Evolutionary conservation across 2,888 invertebrate genomes (phyloP), one percentile per base, ranked within the genome.

Genomic region (Zygaena filipendulae): DNA sequence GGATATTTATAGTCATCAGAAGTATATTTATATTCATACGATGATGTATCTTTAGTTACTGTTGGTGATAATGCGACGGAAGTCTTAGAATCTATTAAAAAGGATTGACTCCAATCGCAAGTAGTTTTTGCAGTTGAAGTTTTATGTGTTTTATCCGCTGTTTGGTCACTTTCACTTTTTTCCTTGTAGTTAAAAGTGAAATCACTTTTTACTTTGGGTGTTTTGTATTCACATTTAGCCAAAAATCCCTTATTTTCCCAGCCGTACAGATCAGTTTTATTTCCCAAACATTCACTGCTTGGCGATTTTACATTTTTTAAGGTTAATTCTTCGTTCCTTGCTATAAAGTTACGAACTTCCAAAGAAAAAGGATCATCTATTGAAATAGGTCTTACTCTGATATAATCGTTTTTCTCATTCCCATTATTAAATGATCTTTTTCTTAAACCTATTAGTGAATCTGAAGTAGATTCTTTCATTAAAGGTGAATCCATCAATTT

Each of bases 191-290:
- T 16, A 16, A 4, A 6, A 6, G 16, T 6, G 16, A 4, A 4
- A 20, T 52, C 59, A 19, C 49, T 40, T 36, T 58, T 63, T 12
- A 53, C 55, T 33, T 56, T 33, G 35, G 42, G 45, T 25, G 31
- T 52, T 45, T 61, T 62, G 30, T 50, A 58, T 30, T 66, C 64
- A 44, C 59, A 59, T 50, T 72, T 77, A 9, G 59, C 74, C 29
- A 70, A 46, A 49, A 81, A 81, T 1, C 74, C 81, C 59, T 79
- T 81, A 39, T 81, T 80, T 59, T 80, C 80, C 80, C 80, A 81
- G 25, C 80, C 81, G 43, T 79, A 81, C 28, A 59, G 48, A 49
- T 81, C 81, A 24, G 77, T 80, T 64, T 70, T 75, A 48, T 79
- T 75, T 10, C 45, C 68, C 34, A 74, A 45, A 43, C 64, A 60